Evolutionary conservation across 2,888 invertebrate species (phyloP), one percentile per base, ranked within the genome.

Genomic region (Agrotis ipsilon): DNA sequence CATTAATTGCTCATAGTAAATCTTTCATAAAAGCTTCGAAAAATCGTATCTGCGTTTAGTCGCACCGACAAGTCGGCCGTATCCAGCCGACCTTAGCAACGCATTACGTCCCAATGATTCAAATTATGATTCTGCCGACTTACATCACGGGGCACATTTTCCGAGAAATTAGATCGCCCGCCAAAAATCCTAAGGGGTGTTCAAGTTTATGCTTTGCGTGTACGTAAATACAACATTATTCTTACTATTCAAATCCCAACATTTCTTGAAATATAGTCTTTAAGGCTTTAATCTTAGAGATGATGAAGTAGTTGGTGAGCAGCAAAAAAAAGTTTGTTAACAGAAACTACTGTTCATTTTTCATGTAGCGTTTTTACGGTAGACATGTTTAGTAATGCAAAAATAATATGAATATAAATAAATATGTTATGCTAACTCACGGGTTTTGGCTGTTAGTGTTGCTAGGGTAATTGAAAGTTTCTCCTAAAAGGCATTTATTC

Each of bases 131-230:
- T 92, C 90, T 90, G 92, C 92, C 90, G 92, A 92, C 89, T 91
- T 90, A 90, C 89, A 92, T 92, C 93, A 94, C 94, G 93, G 87
- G 88, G 91, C 92, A 91, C 89, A 91, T 93, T 92, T 94, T 94
- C 94, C 92, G 81, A 92, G 94, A 93, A 94, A 92, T 92, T 92
- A 91, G 89, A 91, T 90, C 89, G 85, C 84, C 83, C 84, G 78
- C 78, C 77, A 88, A 91, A 92, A 90, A 87, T 85, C 80, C 85
- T 87, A 75, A 84, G 86, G 88, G 85, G 83, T 85, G 86, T 87
- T 86, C 79, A 83, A 88, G 86, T 87, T 88, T 86, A 80, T 76
- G 75, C 78, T 85, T 87, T 84, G 88, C 86, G 86, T 89, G 87
- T 83, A 84, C 80, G 84, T 84, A 77, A 81, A 72, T 49, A 83